Conservation (phyloP, 2,888 invertebrate species). For the Lepidonotus clava region DNA sequence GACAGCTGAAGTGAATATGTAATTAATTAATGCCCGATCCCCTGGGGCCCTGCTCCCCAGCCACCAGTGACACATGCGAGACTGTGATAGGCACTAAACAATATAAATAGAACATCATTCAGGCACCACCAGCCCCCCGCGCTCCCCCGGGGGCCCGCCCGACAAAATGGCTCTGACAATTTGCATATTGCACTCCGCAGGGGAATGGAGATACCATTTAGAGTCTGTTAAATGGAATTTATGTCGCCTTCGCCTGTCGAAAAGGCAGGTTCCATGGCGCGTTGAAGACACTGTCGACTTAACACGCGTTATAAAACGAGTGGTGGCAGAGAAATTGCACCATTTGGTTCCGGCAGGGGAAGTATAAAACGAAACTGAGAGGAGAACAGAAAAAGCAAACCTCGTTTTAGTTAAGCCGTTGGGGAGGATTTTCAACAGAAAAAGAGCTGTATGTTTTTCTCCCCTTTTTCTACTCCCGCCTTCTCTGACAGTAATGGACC, state of each 20-base stretch:
- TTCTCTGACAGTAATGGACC: no score
- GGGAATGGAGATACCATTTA: slow-evolving; percentile 49
- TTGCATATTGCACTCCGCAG: slow-evolving; percentile 49
- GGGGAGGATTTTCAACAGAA: neutral
- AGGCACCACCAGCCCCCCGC: neutral
- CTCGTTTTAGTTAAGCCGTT: slow-evolving; percentile 34
- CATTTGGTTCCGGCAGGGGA: neutral
- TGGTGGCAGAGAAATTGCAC: neutral
- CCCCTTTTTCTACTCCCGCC: no score
- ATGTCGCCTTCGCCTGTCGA: slow-evolving; percentile 29
- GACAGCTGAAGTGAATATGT: slow-evolving; percentile 54
- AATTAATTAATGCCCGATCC: slow-evolving; percentile 48
- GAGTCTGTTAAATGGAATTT: slow-evolving; percentile 44
- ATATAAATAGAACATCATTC: slow-evolving; percentile 53
- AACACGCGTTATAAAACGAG: neutral
- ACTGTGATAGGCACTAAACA: slow-evolving; percentile 50
- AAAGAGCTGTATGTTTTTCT: neutral
- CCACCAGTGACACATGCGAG: slow-evolving; percentile 24
- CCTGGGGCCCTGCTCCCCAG: slow-evolving; percentile 2
- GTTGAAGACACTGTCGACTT: slow-evolving; percentile 35
- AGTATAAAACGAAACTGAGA: neutral
- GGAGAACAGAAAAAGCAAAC: neutral
- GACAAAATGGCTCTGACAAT: slow-evolving; percentile 46
- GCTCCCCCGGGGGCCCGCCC: neutral
- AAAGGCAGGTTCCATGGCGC: neutral